Percentiles rank a stretch among this genome's conserved stretches.
These are phyloP conservation scores for Chelon labrosus DNA, from an alignment of 2,797 vertebrate genomes.

Conservation along the genomic window DNA sequence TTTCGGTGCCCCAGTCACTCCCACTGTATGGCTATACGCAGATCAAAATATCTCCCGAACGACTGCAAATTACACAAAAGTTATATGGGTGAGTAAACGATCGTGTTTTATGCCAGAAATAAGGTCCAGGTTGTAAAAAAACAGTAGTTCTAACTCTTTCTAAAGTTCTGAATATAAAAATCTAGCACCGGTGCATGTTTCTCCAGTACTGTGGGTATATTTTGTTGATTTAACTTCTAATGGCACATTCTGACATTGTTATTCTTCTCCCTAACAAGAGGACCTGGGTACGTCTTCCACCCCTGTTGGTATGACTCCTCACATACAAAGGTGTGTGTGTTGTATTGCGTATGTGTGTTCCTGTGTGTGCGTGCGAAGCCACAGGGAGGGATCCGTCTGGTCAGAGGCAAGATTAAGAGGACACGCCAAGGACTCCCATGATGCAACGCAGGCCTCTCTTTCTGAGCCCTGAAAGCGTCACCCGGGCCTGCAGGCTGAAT, in stretches of 20 bases:
- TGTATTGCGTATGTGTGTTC: conserved; percentile 33
- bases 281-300: neutral
- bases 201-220: no score
- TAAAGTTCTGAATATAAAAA: no score
- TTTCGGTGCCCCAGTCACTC: no score
- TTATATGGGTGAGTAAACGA: no score
- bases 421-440: conserved; percentile 78
- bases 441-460: conserved; percentile 67
- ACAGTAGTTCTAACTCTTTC: no score
- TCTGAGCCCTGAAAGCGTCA: conserved; percentile 58
- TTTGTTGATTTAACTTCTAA: neutral
- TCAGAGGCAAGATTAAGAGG: conserved; percentile 77
- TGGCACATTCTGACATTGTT: neutral
- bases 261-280: neutral
- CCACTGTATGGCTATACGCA: no score
- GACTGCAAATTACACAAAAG: no score
- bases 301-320: conserved; percentile 16
- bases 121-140: no score
- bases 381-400: conserved; percentile 68
- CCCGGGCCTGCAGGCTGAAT: conserved; percentile 71
- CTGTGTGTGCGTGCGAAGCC: conserved; percentile 50
- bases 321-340: conserved; percentile 55
- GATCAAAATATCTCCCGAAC: no score
- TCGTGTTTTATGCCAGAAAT: no score
- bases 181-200: no score